These are phyloP conservation scores for Drosophila subpulchrella DNA, from an alignment of 1,140 invertebrate species.

Conservation along the genomic window DNA sequence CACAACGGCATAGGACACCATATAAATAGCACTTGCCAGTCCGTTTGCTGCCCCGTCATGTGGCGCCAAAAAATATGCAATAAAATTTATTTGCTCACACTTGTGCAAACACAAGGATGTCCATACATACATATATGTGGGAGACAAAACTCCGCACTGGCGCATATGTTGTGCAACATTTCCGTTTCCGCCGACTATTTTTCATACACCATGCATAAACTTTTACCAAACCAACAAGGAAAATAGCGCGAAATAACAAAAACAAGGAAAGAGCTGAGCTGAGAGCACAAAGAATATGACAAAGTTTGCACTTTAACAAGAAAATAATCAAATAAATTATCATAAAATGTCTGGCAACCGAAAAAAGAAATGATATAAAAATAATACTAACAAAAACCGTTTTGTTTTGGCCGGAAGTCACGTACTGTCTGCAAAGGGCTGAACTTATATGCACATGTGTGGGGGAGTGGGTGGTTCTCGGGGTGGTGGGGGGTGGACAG, in stretches of 20 bases:
- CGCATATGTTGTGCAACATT: constrained; percentile 82
- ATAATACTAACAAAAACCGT: constrained; percentile 60
- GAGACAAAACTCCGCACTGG: constrained; percentile 45
- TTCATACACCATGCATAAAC: constrained; percentile 54
- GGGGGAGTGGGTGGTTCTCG: constrained; percentile 17
- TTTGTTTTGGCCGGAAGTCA: constrained; percentile 82
- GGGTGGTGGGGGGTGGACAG: not conserved
- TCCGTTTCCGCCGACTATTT: constrained; percentile 71
- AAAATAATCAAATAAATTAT: constrained; percentile 83
- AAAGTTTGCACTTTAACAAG: constrained; percentile 82
- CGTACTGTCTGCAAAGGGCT: constrained; percentile 71
- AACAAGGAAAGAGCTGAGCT: constrained; percentile 14
- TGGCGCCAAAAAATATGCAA: constrained; percentile 80
- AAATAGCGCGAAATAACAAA: constrained; percentile 55
- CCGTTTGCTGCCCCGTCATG: constrained; percentile 58
- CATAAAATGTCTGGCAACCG: constrained; percentile 69
- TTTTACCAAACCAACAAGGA: constrained; percentile 48
- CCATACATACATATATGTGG: not conserved
- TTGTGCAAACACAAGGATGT: constrained; percentile 38
- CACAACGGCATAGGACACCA: constrained; percentile 42
- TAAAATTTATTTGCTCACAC: constrained; percentile 72
- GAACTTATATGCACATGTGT: constrained; percentile 41
- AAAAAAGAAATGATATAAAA: constrained; percentile 8
- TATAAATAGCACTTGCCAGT: constrained; percentile 50
- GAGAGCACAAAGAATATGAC: constrained; percentile 56